A percentile compares a stretch with the other conserved stretches of the same genome.
These are phyloP conservation scores for Molothrus aeneus DNA, from an alignment of 2,797 vertebrate genomes.

Conservation along the genomic window DNA sequence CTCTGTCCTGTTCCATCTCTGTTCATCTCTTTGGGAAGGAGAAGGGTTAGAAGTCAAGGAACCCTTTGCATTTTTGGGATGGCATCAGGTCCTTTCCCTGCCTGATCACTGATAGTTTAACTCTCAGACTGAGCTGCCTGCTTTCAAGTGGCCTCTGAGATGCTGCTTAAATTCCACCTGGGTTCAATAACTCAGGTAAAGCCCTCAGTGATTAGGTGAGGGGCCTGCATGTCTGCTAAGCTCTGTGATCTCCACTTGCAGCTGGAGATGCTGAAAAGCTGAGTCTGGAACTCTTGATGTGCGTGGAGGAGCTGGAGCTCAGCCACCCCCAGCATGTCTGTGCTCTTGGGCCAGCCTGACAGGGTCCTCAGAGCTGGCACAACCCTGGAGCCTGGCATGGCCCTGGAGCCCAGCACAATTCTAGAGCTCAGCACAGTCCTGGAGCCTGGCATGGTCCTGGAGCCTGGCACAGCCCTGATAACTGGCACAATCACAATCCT, in stretches of 20 bases:
- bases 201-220: background rate
- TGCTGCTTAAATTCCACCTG: conserved; percentile 10
- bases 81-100: background rate
- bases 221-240: background rate
- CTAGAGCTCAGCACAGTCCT: too few relatives aligned
- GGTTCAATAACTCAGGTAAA: background rate
- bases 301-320: background rate
- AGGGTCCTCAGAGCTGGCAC: accelerated
- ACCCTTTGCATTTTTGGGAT: background rate
- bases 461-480: accelerated
- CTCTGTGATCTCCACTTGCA: background rate
- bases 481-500: too few relatives aligned
- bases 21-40: background rate
- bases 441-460: accelerated
- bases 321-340: background rate
- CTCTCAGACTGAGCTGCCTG: background rate
- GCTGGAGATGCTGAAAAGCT: background rate
- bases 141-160: conserved; percentile 26
- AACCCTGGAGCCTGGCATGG: accelerated
- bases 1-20: background rate
- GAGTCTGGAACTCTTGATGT: background rate
- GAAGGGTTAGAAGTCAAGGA: background rate
- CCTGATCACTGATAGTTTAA: background rate
- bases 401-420: too few relatives aligned
- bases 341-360: background rate